Evolutionary conservation across 2,888 invertebrate genomes (phyloP).

Genomic region (Eristalis tenax): DNA sequence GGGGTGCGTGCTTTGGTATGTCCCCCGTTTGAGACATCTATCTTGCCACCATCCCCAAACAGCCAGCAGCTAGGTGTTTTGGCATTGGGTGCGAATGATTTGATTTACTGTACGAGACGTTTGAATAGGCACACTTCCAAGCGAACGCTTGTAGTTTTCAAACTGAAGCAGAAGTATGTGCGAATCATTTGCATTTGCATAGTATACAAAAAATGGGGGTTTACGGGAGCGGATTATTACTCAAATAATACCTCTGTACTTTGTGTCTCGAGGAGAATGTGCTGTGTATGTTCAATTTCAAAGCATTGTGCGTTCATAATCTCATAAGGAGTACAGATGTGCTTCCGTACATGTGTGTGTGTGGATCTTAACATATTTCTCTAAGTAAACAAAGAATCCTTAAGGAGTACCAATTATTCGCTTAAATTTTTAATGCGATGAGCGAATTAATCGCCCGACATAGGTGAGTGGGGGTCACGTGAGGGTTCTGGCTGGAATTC

Average conservation of each 20-base stretch:
- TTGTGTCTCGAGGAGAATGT: background rate
- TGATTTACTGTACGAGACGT: slow-evolving; percentile 36
- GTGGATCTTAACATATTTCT: slow-evolving; percentile 32
- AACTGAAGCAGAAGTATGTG: slow-evolving; percentile 7
- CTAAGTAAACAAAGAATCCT: slow-evolving; percentile 22
- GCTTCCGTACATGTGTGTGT: slow-evolving; percentile 4
- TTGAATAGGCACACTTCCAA: slow-evolving; percentile 12
- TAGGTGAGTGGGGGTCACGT: background rate
- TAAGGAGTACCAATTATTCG: slow-evolving; percentile 50
- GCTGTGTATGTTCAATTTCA: background rate
- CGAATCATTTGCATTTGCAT: slow-evolving; percentile 57
- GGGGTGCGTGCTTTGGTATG: slow-evolving; percentile 31
- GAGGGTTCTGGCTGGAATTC: background rate
- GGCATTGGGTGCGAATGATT: slow-evolving; percentile 43
- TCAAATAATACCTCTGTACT: background rate
- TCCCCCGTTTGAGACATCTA: background rate
- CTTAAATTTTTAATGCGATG: slow-evolving; percentile 50
- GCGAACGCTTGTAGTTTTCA: slow-evolving; percentile 15
- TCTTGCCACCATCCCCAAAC: slow-evolving; percentile 4
- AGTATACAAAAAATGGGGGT: slow-evolving; percentile 12
- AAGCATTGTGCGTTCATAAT: slow-evolving; percentile 22
- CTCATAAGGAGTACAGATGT: slow-evolving; percentile 1
- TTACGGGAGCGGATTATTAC: slow-evolving; percentile 40
- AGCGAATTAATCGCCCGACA: slow-evolving; percentile 42
- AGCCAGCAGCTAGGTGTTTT: slow-evolving; percentile 19